Base-by-base conservation (phyloP, 2,888 invertebrate genomes). In the Tipula vernalis region DNA sequence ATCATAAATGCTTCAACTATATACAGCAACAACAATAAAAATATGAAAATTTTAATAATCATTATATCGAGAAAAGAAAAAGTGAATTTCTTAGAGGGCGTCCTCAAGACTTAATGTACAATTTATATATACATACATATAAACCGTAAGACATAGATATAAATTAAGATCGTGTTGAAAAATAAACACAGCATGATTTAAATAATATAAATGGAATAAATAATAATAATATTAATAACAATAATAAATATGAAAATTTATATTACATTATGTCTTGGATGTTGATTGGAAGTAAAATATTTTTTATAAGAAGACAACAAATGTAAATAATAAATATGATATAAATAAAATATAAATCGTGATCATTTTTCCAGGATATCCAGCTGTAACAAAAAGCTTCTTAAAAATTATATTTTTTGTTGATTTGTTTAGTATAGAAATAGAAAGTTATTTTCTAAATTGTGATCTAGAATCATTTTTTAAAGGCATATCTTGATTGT, bases 141-240 rank as follows among this genome's bases (percentile, higher is more conserved):
- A 71, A 10, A 71, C 28, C 28, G 28, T 2, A n/a, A 51, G n/a
- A 51, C n/a, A 51, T 51, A 28, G 71, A 71, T 28, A 71, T 71
- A 71, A 71, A 71, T 71, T 71, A 71, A 71, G 71, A 71, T 71
- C 71, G 71, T 71, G 71, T 71, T 71, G 71, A 71, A 71, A 71
- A 71, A 71, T 71, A 71, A 71, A 71, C 71, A 71, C 71, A 71
- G 71, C 71, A 71, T 71, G 71, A 71, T 71, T 71, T 71, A 71
- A 71, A 71, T 71, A 71, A 28, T 71, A 28, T 71, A 71, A 71
- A 71, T 71, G 71, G 71, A 71, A 71, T 71, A 71, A 71, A 71
- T 71, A 71, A 71, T 71, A 71, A 71, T 71, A 71, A 28, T 71
- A 28, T 15, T 71, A 71, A 71, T 71, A 71, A 71, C 13, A 57